phyloP scores from a whole-genome alignment of 2,113 vertebrate species.

The Microcebus jonahi region DNA sequence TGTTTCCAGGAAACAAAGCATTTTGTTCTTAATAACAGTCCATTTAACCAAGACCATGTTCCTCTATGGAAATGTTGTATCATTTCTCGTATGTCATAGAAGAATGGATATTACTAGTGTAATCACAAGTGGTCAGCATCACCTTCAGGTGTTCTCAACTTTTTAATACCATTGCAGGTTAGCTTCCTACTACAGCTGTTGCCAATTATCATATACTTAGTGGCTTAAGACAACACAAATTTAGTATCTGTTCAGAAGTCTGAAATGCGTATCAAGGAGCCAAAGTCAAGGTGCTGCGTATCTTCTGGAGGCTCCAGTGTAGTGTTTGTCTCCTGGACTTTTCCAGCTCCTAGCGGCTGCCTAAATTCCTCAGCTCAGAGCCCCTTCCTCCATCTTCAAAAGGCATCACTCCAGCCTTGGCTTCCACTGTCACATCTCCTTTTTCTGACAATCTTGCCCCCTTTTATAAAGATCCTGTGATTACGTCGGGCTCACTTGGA shows the following conservation, averaged over 20 bases:
- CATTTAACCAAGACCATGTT: constrained; percentile 13
- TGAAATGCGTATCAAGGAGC: not conserved
- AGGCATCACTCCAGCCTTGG: not conserved
- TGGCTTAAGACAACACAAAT: not conserved
- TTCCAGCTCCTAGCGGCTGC: not conserved
- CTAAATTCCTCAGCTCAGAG: not conserved
- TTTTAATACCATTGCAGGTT: not conserved
- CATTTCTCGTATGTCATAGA: not conserved
- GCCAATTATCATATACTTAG: not conserved
- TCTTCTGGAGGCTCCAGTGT: not conserved
- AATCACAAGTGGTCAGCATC: not conserved
- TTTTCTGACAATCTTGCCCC: not conserved
- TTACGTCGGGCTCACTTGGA: not conserved
- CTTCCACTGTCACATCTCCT: not conserved
- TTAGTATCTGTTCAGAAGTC: not conserved
- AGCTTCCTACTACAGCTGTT: not conserved
- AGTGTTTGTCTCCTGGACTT: not conserved
- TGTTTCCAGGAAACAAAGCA: constrained; percentile 57
- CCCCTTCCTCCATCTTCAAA: not conserved
- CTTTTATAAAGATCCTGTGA: not conserved
- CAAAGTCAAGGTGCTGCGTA: not conserved
- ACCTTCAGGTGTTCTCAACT: not conserved
- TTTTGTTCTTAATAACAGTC: constrained; percentile 25
- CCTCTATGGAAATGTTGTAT: not conserved
- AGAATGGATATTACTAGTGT: not conserved